Evolutionary conservation across 2,113 vertebrate species (phyloP).

Genomic region (Machaerirhynchus nigripectus): DNA sequence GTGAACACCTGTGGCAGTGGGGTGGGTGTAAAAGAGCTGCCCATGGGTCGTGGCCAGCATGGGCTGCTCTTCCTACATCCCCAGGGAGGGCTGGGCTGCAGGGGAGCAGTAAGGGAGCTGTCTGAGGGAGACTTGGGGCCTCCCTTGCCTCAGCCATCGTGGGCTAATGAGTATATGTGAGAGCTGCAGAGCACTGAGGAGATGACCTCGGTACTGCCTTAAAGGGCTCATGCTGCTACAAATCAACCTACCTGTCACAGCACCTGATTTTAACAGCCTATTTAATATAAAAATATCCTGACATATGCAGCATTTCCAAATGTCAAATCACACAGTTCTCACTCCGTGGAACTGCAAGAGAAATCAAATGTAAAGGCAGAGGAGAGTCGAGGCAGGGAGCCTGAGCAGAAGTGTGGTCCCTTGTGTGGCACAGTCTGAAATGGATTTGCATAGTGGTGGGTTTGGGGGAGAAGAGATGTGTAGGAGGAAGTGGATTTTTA

Average conservation of each 20-base stretch:
- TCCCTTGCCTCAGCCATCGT: background rate
- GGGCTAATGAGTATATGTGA: accelerated
- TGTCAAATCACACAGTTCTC: background rate
- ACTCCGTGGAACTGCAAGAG: background rate
- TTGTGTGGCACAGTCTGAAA: background rate
- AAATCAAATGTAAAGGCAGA: background rate
- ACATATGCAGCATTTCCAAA: background rate
- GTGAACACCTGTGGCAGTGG: background rate
- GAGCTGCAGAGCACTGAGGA: background rate
- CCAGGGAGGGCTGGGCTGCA: background rate
- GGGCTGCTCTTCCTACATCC: background rate
- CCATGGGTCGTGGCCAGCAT: accelerated
- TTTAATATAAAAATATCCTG: background rate
- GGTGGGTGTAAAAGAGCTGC: background rate
- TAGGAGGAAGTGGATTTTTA: background rate
- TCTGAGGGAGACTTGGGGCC: background rate
- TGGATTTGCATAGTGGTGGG: background rate
- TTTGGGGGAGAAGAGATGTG: background rate
- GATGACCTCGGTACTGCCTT: background rate
- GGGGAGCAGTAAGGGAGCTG: background rate
- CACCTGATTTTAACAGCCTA: background rate
- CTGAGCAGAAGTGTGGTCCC: background rate
- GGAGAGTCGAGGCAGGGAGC: background rate
- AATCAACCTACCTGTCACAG: background rate
- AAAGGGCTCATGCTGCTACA: background rate